phyloP scores from a whole-genome alignment of 2,888 invertebrate species.

The Parapristionchus giblindavisi region DNA sequence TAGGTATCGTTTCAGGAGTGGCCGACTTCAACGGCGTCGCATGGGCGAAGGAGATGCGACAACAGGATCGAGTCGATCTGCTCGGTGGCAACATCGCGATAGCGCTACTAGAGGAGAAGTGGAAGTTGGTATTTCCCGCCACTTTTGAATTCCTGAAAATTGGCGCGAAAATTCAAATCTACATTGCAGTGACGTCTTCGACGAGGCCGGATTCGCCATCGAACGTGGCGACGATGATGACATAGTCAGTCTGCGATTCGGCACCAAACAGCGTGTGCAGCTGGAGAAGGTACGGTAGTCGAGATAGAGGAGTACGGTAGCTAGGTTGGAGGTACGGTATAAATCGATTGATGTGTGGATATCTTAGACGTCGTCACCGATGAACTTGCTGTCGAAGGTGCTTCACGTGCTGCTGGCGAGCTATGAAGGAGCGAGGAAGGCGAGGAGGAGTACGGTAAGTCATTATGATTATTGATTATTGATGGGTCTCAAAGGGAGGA shows the following conservation, averaged over 20 bases:
- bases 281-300: constrained; percentile 15
- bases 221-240: constrained; percentile 15
- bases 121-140: constrained; percentile 44
- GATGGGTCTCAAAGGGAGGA: not conserved
- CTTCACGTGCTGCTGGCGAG: constrained; percentile 10
- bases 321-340: not conserved
- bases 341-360: too few species aligned
- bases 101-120: constrained; percentile 49
- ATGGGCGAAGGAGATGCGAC: constrained; percentile 42
- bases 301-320: not conserved
- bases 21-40: constrained; percentile 43
- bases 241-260: constrained; percentile 16
- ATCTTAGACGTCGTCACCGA: not conserved
- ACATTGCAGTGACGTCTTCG: constrained; percentile 43
- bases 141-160: too few species aligned
- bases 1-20: constrained; percentile 46
- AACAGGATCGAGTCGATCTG: constrained; percentile 43
- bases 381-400: not conserved
- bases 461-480: too few species aligned
- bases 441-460: constrained; percentile 25
- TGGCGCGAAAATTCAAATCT: not conserved
- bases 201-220: constrained; percentile 40
- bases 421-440: constrained; percentile 25
- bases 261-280: constrained; percentile 9
- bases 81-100: constrained; percentile 46